Base-by-base conservation (phyloP, 2,797 vertebrate genomes). In the Pelodytes ibericus region DNA sequence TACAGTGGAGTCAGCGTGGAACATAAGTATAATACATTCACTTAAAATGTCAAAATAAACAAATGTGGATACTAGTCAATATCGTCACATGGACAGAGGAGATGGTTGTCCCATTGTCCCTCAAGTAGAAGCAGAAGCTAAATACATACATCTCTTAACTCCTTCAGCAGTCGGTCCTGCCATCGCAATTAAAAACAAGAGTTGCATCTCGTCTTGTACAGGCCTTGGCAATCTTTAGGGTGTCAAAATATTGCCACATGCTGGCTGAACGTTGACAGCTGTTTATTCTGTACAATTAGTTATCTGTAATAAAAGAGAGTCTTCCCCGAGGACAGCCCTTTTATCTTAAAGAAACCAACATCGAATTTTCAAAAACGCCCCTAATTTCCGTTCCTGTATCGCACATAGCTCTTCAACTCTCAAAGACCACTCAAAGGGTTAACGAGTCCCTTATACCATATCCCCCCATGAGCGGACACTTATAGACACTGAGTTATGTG, bases 301-400 rank as follows among this genome's bases (percentile, higher is more conserved):
- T 64, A 60, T 76, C 47, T 27, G 62, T 25, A 29, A 53, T 22
- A 53, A 53, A 36, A 60, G 61, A 67, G 44, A 53, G 9, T 2
- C 57, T 67, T 76, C 67, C 67, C 74, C n/a, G 10, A 76, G 64
- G 74, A 76, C 47, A 20, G 5, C 4, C 67, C 44, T 51, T 39
- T 71, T 59, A 71, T n/a, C 74, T 70, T 76, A 76, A 63, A 64
- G 67, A 70, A 76, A 76, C 74, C 70, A 76, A 76, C 59, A 76
- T 76, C 29, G 44, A 47, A 64, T 56, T 31, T 57, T 56, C 57
- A 71, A 70, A 36, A 15, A 60, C 39, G 57, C 59, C n/a, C n/a
- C n/a, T n/a, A 26, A 53, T 62, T 64, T 73, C 31, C 29, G 27
- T 60, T 60, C 20, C 9, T 31, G 30, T n/a, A 25, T 25, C 22